These are phyloP conservation scores for Fundulus diaphanus DNA, from an alignment of 2,797 vertebrate species.

Conservation along the genomic window DNA sequence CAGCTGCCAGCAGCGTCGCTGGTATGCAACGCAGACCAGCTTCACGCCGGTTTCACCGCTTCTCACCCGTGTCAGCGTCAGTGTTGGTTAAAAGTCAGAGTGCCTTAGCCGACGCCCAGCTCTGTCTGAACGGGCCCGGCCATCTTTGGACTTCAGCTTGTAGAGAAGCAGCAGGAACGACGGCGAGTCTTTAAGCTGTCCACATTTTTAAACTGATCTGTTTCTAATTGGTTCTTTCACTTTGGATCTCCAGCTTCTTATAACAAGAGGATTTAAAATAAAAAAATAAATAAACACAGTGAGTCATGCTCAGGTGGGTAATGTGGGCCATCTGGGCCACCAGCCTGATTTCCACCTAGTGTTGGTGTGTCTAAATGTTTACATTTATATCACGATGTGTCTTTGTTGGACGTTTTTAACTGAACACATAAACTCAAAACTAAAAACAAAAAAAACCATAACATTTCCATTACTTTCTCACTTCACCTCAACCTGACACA, in stretches of 20 bases:
- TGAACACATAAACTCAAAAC: not conserved
- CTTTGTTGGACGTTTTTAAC: not conserved
- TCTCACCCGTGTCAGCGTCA: not conserved
- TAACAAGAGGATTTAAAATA: not conserved
- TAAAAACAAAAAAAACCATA: too few species aligned
- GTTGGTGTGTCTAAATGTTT: not conserved
- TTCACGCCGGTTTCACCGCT: not conserved
- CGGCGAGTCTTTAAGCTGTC: not conserved
- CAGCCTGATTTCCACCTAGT: not conserved
- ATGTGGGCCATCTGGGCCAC: not conserved
- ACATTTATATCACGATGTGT: not conserved
- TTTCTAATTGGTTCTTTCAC: not conserved
- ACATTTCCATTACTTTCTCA: not conserved
- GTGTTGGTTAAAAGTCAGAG: not conserved
- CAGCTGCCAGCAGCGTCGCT: not conserved
- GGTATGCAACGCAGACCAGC: not conserved
- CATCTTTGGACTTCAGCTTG: not conserved
- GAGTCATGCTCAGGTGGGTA: not conserved
- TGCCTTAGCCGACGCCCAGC: not conserved
- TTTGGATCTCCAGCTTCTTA: not conserved
- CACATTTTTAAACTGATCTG: not conserved
- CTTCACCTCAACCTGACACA: not conserved
- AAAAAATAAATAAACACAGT: too few species aligned
- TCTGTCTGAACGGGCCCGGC: not conserved
- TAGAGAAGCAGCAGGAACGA: too few species aligned